phyloP scores from a whole-genome alignment of 2,797 vertebrate species.

The Garrulus glandarius region DNA sequence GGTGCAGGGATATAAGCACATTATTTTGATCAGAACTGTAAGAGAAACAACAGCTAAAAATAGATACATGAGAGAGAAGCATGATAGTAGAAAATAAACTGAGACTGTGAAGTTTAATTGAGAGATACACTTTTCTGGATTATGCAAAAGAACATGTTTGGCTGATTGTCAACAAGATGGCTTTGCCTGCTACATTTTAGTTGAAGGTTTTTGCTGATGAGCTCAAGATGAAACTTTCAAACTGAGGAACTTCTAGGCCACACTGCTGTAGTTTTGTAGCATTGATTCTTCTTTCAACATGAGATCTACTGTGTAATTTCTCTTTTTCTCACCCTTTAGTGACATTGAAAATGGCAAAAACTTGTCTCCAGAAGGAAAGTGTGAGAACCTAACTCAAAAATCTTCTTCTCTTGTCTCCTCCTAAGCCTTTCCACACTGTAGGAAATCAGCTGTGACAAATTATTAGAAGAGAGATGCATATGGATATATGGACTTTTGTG shows the following conservation, averaged over 20 bases:
- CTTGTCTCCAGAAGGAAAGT: neutral
- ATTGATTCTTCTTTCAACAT: conserved; percentile 59
- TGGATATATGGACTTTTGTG: neutral
- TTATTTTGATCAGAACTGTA: neutral
- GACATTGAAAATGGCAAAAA: neutral
- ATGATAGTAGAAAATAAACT: neutral
- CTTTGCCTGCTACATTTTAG: neutral
- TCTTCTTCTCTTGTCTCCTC: neutral
- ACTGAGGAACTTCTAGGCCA: conserved; percentile 53
- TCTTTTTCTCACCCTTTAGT: neutral
- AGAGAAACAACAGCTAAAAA: neutral
- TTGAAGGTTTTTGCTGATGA: neutral
- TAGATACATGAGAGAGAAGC: neutral
- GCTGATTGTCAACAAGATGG: neutral
- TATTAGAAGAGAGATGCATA: neutral
- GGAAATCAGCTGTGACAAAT: neutral
- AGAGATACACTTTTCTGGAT: neutral
- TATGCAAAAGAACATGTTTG: neutral
- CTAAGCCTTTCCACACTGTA: neutral
- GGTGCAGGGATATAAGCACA: neutral
- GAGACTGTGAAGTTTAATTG: neutral
- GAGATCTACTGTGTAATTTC: neutral
- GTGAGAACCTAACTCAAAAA: neutral
- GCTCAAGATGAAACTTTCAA: conserved; percentile 30
- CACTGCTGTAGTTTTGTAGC: neutral